A percentile compares a stretch with the other conserved stretches of the same genome.
phyloP scores from a whole-genome alignment of 2,113 vertebrate genomes.

The Sylvilagus bachmani region DNA sequence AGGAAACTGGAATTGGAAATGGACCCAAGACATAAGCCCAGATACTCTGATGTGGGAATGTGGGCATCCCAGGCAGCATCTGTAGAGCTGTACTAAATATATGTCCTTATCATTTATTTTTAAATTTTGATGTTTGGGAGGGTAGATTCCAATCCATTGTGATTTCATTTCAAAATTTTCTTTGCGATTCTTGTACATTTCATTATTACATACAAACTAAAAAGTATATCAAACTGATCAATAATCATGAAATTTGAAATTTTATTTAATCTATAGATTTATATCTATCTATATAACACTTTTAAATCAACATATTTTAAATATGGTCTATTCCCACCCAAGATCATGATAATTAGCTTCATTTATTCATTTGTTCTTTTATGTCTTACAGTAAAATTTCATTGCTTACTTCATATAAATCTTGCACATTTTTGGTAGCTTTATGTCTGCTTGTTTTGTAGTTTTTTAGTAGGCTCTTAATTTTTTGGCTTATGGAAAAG shows the following conservation, averaged over 20 bases:
- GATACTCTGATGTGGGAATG: too few species aligned
- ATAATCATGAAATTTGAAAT: conserved; percentile 6
- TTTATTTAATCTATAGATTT: conserved; percentile 29
- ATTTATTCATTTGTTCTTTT: background rate
- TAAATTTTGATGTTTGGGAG: background rate
- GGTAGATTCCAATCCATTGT: conserved; percentile 2
- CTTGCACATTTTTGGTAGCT: background rate
- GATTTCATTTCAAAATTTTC: background rate
- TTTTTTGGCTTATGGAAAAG: background rate
- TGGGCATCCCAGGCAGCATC: too few species aligned
- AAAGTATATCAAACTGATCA: conserved; percentile 3
- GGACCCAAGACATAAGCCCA: too few species aligned
- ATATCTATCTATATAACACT: background rate
- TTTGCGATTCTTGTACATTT: background rate
- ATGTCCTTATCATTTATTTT: conserved; percentile 10
- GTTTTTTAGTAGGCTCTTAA: conserved; percentile 15
- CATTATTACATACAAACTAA: background rate
- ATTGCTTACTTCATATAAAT: background rate
- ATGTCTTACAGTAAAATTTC: background rate
- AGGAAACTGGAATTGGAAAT: too few species aligned
- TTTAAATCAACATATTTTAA: background rate
- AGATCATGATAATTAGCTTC: conserved; percentile 1
- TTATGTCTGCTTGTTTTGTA: background rate
- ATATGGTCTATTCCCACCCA: background rate
- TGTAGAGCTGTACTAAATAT: too few species aligned